These are phyloP conservation scores for Sebastes nivosus DNA, from an alignment of 2,797 vertebrate genomes.

Conservation along the genomic window DNA sequence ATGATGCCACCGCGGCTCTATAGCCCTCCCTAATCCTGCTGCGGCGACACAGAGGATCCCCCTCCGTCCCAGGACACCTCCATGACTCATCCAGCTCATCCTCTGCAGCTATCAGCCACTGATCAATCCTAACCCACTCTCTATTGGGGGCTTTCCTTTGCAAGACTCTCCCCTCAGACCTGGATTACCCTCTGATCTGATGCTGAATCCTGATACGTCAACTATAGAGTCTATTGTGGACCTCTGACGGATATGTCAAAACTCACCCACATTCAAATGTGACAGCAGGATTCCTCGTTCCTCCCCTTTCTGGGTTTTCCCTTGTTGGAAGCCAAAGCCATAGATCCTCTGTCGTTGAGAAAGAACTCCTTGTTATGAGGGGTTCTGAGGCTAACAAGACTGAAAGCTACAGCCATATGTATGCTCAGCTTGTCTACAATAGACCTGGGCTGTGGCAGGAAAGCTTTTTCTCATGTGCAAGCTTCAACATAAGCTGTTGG, in stretches of 20 bases:
- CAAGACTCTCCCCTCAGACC: constrained; percentile 14
- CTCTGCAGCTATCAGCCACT: constrained; percentile 39
- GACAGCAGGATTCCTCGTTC: constrained; percentile 11
- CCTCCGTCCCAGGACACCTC: constrained; percentile 48
- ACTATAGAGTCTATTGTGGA: constrained; percentile 2
- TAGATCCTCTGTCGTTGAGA: not conserved
- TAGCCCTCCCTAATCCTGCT: constrained; percentile 55
- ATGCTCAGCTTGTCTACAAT: not conserved
- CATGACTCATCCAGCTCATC: constrained; percentile 50
- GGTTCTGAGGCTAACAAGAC: constrained; percentile 19
- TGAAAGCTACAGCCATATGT: constrained; percentile 10
- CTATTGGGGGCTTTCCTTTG: constrained; percentile 29
- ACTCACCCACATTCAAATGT: constrained; percentile 6
- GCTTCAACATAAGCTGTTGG: not conserved
- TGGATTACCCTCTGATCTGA: constrained; percentile 51
- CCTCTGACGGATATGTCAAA: constrained; percentile 15
- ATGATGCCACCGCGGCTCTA: constrained; percentile 36
- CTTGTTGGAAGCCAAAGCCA: constrained; percentile 43
- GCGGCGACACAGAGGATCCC: constrained; percentile 46
- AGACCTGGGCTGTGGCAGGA: not conserved
- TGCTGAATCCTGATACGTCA: constrained; percentile 30
- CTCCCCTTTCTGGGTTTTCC: not conserved
- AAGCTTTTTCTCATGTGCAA: constrained; percentile 4
- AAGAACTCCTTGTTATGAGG: constrained; percentile 11
- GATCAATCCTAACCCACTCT: constrained; percentile 44